Evolutionary conservation across 2,888 invertebrate genomes (phyloP), one percentile per base, ranked within the genome.

Genomic region (Lagria hirta): DNA sequence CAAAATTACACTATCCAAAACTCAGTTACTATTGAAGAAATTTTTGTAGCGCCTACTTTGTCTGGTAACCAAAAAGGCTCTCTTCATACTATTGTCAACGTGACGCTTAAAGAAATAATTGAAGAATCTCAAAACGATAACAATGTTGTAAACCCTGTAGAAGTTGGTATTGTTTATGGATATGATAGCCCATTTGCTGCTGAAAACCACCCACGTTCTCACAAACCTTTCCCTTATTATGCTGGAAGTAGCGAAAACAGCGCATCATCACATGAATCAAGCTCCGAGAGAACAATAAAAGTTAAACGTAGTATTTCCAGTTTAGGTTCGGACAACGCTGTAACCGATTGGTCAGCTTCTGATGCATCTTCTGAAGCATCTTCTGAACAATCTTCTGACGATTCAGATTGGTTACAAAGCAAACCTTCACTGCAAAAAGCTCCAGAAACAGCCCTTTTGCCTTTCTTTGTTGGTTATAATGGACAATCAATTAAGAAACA

Each of bases 191-290:
- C 70, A 22, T 69, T 65, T 41, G 55, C 59, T 32, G 34, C 51
- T 14, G 49, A 62, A 6, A 67, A 69, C 43, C 46, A 58, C 16
- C 56, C 49, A 26, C 54, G 43, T 13, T 36, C 32, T 20, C 53
- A 40, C 10, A 15, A 12, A 37, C 5, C n/a, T 3, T 35, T 22
- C 27, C 20, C n/a, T n/a, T n/a, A n/a, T n/a, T n/a, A n/a, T n/a
- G n/a, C n/a, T 82, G 52, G 78, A 81, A 52, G 75, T 86, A 42
- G 75, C 78, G 7, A 84, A 84, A 67, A 79, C 76, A 52, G 81
- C 76, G 57, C 79, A 82, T 68, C 83, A 78, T 64, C 74, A 27
- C 77, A 78, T 52, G 22, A 82, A 65, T 75, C 80, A 28, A 74
- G 73, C n/a, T n/a, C n/a, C n/a, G n/a, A n/a, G n/a, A n/a, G n/a